phyloP scores from a whole-genome alignment of 2,888 invertebrate species.

The Maniola hyperantus region DNA sequence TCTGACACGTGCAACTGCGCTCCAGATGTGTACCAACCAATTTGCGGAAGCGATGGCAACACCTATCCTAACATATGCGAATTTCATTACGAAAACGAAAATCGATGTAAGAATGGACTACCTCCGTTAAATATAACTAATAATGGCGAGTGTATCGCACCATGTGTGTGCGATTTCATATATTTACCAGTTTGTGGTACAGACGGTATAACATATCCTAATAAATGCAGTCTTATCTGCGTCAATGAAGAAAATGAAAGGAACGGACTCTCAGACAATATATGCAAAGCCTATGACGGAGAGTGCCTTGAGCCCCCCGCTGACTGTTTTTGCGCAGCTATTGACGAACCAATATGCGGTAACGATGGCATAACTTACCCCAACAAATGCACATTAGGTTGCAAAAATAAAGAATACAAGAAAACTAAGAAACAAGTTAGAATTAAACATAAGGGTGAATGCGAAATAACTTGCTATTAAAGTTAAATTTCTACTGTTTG shows the following conservation, averaged over 20 bases:
- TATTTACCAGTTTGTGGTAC: slow-evolving; percentile 43
- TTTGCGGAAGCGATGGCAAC: slow-evolving; percentile 40
- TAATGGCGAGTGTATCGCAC: slow-evolving; percentile 30
- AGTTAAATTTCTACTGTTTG: not conserved
- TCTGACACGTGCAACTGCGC: no score
- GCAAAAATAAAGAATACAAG: slow-evolving; percentile 36
- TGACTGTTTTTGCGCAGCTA: slow-evolving; percentile 32
- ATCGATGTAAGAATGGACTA: slow-evolving; percentile 9
- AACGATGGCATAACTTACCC: slow-evolving; percentile 44
- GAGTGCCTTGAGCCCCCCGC: slow-evolving; percentile 29
- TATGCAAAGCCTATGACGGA: slow-evolving; percentile 27
- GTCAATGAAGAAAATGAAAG: slow-evolving; percentile 28
- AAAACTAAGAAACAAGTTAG: slow-evolving; percentile 21
- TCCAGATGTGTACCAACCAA: slow-evolving; percentile 35
- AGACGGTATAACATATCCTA: slow-evolving; percentile 40
- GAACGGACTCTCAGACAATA: slow-evolving; percentile 6
- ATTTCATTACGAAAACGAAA: slow-evolving; percentile 28
- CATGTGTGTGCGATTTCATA: slow-evolving; percentile 35
- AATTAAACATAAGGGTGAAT: slow-evolving; percentile 28
- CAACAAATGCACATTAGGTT: slow-evolving; percentile 44
- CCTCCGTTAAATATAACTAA: slow-evolving; percentile 12
- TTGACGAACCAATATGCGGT: slow-evolving; percentile 45
- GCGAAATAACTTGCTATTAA: slow-evolving; percentile 24
- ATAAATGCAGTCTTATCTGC: slow-evolving; percentile 37
- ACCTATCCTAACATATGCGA: slow-evolving; percentile 40